Evolutionary conservation across 2,888 invertebrate genomes (phyloP).

Genomic region (Drosophila tripunctata): DNA sequence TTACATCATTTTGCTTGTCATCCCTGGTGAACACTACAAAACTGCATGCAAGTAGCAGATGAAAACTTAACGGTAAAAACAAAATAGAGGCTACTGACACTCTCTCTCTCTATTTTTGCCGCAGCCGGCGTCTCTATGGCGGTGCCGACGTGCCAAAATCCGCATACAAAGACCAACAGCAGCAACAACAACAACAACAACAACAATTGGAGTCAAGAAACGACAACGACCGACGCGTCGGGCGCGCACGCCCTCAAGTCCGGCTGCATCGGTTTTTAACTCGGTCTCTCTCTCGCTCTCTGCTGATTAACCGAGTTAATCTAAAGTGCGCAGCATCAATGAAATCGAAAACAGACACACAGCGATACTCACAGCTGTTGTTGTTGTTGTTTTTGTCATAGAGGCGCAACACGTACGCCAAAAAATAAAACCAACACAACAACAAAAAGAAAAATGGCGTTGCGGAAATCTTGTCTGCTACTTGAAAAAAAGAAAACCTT

Average conservation of each 20-base stretch:
- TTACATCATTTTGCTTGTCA: too few relatives aligned
- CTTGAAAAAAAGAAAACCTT: slow-evolving; percentile 61
- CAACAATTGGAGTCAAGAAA: not conserved
- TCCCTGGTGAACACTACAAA: too few relatives aligned
- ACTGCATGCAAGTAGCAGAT: slow-evolving; percentile 35
- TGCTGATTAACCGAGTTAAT: not conserved
- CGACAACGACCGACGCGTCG: not conserved
- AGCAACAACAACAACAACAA: not conserved
- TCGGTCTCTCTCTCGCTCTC: not conserved
- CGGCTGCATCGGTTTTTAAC: not conserved
- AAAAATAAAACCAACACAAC: too few relatives aligned
- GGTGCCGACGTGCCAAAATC: slow-evolving; percentile 67
- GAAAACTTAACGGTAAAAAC: slow-evolving; percentile 14
- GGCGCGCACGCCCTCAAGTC: not conserved
- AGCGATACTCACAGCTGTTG: slow-evolving; percentile 3
- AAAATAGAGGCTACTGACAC: slow-evolving; percentile 8
- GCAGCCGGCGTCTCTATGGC: not conserved
- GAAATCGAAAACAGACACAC: slow-evolving; percentile 25
- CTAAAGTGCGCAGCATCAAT: slow-evolving; percentile 19
- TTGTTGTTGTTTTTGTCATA: slow-evolving; percentile 32
- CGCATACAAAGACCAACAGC: slow-evolving; percentile 49
- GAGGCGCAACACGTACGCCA: slow-evolving; percentile 71
- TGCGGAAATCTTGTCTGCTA: slow-evolving; percentile 69
- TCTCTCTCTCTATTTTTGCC: too few relatives aligned
- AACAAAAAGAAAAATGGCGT: slow-evolving; percentile 72